Evolutionary conservation across 2,113 vertebrate species (phyloP).

Genomic region (Alethe diademata): DNA sequence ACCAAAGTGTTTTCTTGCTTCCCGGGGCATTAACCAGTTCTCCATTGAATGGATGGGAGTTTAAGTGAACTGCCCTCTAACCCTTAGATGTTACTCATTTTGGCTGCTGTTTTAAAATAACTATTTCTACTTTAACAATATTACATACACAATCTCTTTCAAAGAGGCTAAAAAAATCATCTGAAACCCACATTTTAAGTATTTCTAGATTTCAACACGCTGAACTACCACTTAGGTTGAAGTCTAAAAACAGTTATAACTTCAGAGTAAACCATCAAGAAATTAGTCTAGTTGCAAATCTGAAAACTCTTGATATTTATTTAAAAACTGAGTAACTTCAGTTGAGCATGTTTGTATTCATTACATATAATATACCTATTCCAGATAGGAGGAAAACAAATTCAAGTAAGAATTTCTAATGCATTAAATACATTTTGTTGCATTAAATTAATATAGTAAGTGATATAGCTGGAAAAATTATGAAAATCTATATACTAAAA

Average conservation of each 20-base stretch:
- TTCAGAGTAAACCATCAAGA: neutral
- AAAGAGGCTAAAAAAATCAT: neutral
- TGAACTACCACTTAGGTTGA: neutral
- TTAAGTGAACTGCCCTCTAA: neutral
- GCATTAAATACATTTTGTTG: neutral
- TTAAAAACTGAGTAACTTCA: neutral
- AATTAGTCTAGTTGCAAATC: neutral
- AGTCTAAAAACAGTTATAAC: neutral
- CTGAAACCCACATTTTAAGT: neutral
- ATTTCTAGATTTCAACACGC: neutral
- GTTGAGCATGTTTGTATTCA: neutral
- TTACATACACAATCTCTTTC: neutral
- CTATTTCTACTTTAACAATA: neutral
- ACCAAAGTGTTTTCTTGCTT: neutral
- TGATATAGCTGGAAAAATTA: neutral
- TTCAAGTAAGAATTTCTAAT: neutral
- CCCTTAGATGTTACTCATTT: neutral
- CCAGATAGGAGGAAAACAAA: neutral
- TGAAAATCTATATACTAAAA: neutral
- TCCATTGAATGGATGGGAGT: neutral
- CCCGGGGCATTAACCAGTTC: neutral
- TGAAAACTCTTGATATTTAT: neutral
- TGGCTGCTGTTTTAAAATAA: neutral
- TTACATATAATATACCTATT: neutral
- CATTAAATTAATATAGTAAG: neutral